Base-by-base conservation (phyloP, 2,797 vertebrate species). In the Tapera naevia region DNA sequence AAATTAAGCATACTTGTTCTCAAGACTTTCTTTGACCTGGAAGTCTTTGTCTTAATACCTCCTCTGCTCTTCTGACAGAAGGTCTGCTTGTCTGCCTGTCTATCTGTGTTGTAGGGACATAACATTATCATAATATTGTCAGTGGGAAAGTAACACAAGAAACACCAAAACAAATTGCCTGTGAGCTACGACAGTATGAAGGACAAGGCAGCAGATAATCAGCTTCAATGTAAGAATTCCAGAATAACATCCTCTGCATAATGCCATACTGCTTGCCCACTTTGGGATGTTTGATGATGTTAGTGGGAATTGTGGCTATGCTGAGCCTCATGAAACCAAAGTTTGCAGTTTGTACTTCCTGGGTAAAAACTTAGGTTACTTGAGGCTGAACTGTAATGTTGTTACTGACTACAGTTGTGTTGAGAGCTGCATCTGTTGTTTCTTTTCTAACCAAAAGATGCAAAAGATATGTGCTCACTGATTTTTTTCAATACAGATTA, bases 391-490 rank as follows among this genome's bases (percentile, higher is more conserved):
- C 45, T 54, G 17, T 46, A 43, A 33, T 72, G 80, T 62, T 87
- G 48, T 51, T 92, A 53, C 60, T 80, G 67, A 80, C 62, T 39
- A 82, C 22, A 51, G 17, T 58, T 76, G 27, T 92, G 35, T 75
- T 88, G 32, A 64, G 57, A 88, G 80, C 60, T 90, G 2, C 53
- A 94, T 57, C 73, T 81, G 69, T 71, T 81, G 57, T 78, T 86
- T 93, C 43, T 62, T 78, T 88, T 88, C 81, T 97, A 95, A 94
- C 41, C 25, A 35, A 82, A 91, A 92, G 97, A 97, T 97, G 97
- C 97, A 97, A 97, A 97, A 97, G 96, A 97, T 95, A 65, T 91
- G 91, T 95, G 93, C 92, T 97, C 95, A 92, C 84, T 95, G 75
- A 93, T 97, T 97, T 97, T 97, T 90, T 86, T 88, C 74, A 74